These are phyloP conservation scores for Acrossocheilus fasciatus DNA, from an alignment of 2,797 vertebrate genomes.

Conservation along the genomic window DNA sequence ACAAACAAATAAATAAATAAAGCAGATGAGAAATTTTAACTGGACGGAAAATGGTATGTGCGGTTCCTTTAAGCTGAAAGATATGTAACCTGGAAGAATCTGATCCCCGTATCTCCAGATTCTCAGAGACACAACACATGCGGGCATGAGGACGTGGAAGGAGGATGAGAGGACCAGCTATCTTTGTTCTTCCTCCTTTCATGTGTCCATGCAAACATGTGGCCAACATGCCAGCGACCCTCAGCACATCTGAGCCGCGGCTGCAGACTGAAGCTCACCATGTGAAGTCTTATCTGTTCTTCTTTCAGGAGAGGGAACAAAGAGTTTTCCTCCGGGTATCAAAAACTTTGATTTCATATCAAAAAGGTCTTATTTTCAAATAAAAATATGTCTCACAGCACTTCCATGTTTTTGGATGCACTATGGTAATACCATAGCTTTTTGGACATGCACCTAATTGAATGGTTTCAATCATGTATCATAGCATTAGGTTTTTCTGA, in stretches of 20 bases:
- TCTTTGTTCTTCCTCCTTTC: constrained; percentile 3
- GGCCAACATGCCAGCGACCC: neutral
- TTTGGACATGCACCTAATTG: neutral
- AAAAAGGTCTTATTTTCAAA: neutral
- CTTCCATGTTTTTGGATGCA: neutral
- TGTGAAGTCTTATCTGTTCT: neutral
- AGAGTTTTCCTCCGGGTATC: neutral
- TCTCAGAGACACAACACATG: neutral
- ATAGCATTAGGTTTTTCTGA: neutral
- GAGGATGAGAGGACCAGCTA: neutral
- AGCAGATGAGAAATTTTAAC: neutral
- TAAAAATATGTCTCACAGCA: neutral
- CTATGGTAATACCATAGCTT: neutral
- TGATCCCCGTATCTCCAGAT: constrained; percentile 5
- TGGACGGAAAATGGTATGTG: neutral
- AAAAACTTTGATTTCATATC: neutral
- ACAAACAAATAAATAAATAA: neutral
- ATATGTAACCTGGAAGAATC: constrained; percentile 4
- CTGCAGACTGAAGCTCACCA: neutral
- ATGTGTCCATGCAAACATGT: constrained; percentile 19
- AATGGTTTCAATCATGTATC: neutral
- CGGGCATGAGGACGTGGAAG: neutral
- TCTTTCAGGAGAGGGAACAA: neutral
- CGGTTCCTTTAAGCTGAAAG: neutral
- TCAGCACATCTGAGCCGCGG: neutral